Evolutionary conservation across 2,888 invertebrate species (phyloP).

Genomic region (Argyresthia albistria): DNA sequence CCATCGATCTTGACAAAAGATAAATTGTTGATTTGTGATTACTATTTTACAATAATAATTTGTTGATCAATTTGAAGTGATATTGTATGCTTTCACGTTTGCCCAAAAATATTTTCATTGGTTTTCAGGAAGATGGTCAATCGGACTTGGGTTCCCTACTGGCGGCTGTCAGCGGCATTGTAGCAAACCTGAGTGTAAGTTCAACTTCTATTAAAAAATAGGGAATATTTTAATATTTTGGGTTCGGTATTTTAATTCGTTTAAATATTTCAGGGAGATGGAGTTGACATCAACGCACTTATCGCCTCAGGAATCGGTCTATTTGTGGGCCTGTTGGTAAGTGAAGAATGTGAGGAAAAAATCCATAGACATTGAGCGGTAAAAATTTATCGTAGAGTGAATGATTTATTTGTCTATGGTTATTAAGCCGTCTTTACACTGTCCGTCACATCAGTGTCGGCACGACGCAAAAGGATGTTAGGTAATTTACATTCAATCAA

Average conservation of each 20-base stretch:
- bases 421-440: no score
- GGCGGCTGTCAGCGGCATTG: constrained; percentile 56
- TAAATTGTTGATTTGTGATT: no score
- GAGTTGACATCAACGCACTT: constrained; percentile 51
- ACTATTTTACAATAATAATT: no score
- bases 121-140: constrained; percentile 52
- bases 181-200: constrained; percentile 61
- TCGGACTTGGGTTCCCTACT: constrained; percentile 59
- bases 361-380: no score
- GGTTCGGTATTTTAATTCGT: background rate
- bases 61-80: background rate
- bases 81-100: background rate
- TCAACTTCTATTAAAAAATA: background rate
- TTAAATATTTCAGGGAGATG: constrained; percentile 49
- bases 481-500: no score
- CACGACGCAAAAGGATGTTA: no score
- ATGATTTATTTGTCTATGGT: no score
- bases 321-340: constrained; percentile 56
- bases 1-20: no score
- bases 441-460: no score
- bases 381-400: no score
- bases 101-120: background rate
- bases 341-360: constrained; percentile 12
- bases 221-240: background rate
- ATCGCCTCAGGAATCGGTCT: constrained; percentile 56